Base-by-base conservation (phyloP, 2,888 invertebrate genomes). In the Eupsilia transversa region DNA sequence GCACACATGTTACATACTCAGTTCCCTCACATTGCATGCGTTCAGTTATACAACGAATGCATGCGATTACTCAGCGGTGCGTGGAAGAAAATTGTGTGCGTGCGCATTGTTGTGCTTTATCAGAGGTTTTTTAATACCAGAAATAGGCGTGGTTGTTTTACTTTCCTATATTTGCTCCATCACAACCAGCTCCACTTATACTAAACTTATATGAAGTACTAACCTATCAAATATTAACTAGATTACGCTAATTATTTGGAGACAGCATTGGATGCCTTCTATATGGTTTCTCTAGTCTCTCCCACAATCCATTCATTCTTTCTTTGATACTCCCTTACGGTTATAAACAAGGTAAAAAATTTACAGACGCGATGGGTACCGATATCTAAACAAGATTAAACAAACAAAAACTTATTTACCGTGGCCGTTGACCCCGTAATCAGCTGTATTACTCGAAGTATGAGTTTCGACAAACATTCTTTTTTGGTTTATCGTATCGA, bases 41-140 rank as follows among this genome's bases (percentile, higher is more conserved):
- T 61, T 38, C 43, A 60, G 75, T 87, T 87, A 87, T 85, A 87
- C 83, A 87, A 87, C 72, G 69, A 20, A 52, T 20, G 72, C 87
- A 87, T 80, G 87, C 87, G 68, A 84, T 79, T 66, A 56, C 1
- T 38, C 74, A 71, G 46, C 78, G 76, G 33, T 74, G 80, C 87
- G 83, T 87, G 72, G 69, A 87, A 70, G 86, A 82, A 82, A 86
- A 85, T 74, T 35, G 56, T 65, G 85, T 23, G 77, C 35, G 75
- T 72, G 43, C 17, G 33, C 87, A 82, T 82, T 87, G 82, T n/a
- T 2, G 0, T 6, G 17, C 10, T 17, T 33, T 30, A 52, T 70
- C n/a, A 12, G 54, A 7, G 3, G 6, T 46, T 67, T 72, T 49
- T 68, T 68, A 12, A 61, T 54, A 71, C 35, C 57, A 61, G 76